Base-by-base conservation (phyloP, 2,888 invertebrate genomes). In the Pseudococcus viburni region DNA sequence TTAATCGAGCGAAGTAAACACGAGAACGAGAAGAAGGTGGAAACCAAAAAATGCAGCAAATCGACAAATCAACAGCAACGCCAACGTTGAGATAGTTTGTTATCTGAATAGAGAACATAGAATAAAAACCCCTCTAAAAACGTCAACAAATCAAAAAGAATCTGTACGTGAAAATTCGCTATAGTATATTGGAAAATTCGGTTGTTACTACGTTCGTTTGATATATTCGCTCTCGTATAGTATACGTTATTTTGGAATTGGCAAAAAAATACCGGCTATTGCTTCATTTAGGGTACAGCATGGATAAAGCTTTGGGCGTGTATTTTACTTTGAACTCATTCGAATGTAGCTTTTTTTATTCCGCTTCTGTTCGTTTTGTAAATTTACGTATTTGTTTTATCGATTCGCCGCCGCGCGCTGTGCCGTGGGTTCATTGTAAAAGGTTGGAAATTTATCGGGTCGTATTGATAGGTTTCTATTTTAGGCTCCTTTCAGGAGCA, bases 351-450 rank as follows among this genome's bases (percentile, higher is more conserved):
- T 33, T 73, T 73, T n/a, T 73, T 73, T 73, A 22, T 22, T 73
- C 22, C 26, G 22, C 11, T 73, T 73, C 33, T 73, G 33, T 73
- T 26, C 68, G 68, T 73, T 73, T 73, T 33, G 68, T 33, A 22
- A 73, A 73, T 73, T 73, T 73, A 73, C 68, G 68, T 73, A 73
- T 73, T 73, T 73, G 68, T 73, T 73, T 73, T 73, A 73, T 73
- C 68, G 68, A 73, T 73, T 73, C 33, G 12, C 33, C 26, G 12
- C 26, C 7, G 7, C 68, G 12, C n/a, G n/a, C 26, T 33, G 3
- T 33, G 26, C 26, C 26, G 26, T 33, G 22, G 68, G 68, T 33
- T 73, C 68, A 33, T 73, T 73, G 26, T 73, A 73, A 73, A 73
- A 11, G 68, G 26, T 22, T 73, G 68, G 15, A 73, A 73, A 73